Evolutionary conservation across 2,888 invertebrate species (phyloP).

Genomic region (Cylindroiulus punctatus): DNA sequence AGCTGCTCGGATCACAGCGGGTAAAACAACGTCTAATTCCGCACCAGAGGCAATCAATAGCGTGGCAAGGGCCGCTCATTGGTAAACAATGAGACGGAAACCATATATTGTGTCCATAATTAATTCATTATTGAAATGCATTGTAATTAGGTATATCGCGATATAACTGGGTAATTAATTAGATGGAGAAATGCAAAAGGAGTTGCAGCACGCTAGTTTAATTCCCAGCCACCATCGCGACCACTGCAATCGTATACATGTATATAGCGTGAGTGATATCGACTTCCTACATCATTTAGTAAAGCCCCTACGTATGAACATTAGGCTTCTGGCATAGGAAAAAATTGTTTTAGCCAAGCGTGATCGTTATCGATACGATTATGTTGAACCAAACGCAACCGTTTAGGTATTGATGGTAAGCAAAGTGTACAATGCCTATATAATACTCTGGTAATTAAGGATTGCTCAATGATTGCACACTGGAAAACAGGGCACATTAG

Average conservation of each 20-base stretch:
- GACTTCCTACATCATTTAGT: neutral
- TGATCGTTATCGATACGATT: neutral
- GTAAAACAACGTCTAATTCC: neutral
- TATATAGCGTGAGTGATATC: constrained; percentile 47
- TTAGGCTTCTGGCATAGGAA: neutral
- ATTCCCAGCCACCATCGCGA: neutral
- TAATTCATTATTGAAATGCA: constrained; percentile 47
- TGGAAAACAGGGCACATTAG: too few relatives aligned
- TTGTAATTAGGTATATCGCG: constrained; percentile 43
- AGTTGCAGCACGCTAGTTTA: neutral
- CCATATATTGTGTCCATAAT: constrained; percentile 43
- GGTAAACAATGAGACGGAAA: constrained; percentile 40
- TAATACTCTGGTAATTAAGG: too few relatives aligned
- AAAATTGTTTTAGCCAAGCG: neutral
- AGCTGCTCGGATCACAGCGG: constrained; percentile 35
- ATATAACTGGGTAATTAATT: constrained; percentile 42
- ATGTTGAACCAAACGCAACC: neutral
- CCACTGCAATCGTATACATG: neutral
- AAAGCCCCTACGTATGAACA: neutral
- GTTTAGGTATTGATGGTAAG: neutral
- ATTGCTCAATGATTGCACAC: too few relatives aligned
- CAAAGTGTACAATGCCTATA: neutral
- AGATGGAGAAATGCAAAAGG: constrained; percentile 31
- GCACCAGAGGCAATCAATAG: neutral
- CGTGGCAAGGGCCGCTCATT: constrained; percentile 18